These are phyloP conservation scores for Acronicta psi DNA, from an alignment of 2,888 invertebrate species.

Conservation along the genomic window DNA sequence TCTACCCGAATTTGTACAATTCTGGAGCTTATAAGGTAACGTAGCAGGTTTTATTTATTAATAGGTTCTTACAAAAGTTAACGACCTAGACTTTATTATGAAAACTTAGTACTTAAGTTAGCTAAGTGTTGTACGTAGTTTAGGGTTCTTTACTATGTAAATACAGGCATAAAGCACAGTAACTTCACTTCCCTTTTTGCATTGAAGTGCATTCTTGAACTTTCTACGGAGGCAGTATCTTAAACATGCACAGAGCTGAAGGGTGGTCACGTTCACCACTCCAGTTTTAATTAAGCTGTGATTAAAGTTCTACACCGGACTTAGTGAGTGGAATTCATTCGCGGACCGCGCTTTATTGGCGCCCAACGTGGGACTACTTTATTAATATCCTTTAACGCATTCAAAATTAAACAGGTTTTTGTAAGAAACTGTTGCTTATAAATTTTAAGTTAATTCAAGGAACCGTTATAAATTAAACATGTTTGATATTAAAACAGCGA, in stretches of 20 bases:
- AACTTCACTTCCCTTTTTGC: constrained; percentile 33
- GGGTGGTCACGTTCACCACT: constrained; percentile 73
- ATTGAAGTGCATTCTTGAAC: constrained; percentile 40
- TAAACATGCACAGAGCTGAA: constrained; percentile 58
- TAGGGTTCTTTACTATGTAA: constrained; percentile 19
- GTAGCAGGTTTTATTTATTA: background rate
- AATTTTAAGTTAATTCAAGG: constrained; percentile 38
- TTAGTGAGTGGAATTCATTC: constrained; percentile 60
- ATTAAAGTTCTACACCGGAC: constrained; percentile 73
- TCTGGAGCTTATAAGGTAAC: constrained; percentile 17
- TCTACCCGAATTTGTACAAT: constrained; percentile 7
- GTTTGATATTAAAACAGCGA: constrained; percentile 43
- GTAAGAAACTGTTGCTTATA: constrained; percentile 27
- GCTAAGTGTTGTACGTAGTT: constrained; percentile 26
- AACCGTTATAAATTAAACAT: constrained; percentile 47
- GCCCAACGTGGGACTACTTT: constrained; percentile 62
- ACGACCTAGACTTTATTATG: constrained; percentile 2
- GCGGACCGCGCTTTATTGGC: constrained; percentile 54
- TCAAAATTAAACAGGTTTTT: constrained; percentile 23
- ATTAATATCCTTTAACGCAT: constrained; percentile 43
- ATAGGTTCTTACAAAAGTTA: background rate
- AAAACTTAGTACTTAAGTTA: constrained; percentile 9
- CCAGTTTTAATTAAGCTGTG: constrained; percentile 79
- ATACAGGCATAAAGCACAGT: constrained; percentile 27
- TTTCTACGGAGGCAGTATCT: constrained; percentile 59